Percentiles rank a stretch among this genome's conserved stretches.
These are phyloP conservation scores for Mizuhopecten yessoensis DNA, from an alignment of 1,140 invertebrate genomes.

Conservation along the genomic window DNA sequence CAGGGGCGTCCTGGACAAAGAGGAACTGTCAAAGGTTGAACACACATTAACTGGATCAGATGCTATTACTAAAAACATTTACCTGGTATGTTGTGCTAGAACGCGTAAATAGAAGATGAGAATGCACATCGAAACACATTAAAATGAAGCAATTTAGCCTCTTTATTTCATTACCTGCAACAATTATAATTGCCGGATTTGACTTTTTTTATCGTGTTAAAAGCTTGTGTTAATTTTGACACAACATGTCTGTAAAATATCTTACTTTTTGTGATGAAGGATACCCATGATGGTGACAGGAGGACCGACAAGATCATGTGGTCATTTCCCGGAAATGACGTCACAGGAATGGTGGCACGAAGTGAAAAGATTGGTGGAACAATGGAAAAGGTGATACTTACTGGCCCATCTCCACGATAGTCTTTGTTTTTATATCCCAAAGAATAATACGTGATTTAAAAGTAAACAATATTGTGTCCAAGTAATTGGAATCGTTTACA, in stretches of 20 bases:
- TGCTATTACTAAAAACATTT: conserved; percentile 54
- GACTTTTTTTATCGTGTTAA: no score
- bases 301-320: conserved; percentile 66
- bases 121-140: background rate
- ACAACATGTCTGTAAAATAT: background rate
- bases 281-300: conserved; percentile 54
- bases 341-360: conserved; percentile 76
- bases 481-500: no score
- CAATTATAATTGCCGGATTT: no score
- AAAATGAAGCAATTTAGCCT: no score
- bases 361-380: conserved; percentile 78
- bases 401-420: no score
- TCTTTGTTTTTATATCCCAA: no score
- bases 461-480: no score
- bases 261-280: conserved; percentile 46
- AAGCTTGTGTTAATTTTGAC: no score
- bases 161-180: no score
- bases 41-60: conserved; percentile 49
- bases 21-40: conserved; percentile 51
- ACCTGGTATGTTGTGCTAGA: conserved; percentile 39
- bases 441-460: no score
- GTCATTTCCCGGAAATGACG: conserved; percentile 76
- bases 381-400: conserved; percentile 66
- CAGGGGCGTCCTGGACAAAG: conserved; percentile 54
- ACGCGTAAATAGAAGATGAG: background rate